phyloP scores from a whole-genome alignment of 2,888 invertebrate species.

The Camponotus fellah region DNA sequence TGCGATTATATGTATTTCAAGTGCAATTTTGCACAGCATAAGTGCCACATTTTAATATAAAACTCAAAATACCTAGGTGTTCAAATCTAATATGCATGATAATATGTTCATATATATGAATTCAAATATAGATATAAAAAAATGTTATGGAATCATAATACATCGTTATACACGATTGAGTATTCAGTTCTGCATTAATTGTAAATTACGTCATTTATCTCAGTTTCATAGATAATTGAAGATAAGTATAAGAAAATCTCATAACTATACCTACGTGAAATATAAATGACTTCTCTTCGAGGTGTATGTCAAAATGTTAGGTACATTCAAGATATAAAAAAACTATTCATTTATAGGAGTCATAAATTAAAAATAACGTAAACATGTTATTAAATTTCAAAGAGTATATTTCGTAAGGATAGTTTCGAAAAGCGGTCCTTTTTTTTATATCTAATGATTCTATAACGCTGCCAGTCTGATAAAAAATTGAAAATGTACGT shows the following conservation, averaged over 20 bases:
- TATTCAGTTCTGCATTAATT: conserved; percentile 17
- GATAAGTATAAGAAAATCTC: background rate
- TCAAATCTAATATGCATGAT: conserved; percentile 33
- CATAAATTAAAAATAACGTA: background rate
- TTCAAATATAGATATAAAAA: conserved; percentile 48
- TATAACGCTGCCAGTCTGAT: background rate
- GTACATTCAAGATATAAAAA: background rate
- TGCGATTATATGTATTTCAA: background rate
- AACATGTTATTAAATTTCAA: background rate
- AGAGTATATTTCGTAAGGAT: background rate
- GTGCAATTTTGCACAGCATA: conserved; percentile 37
- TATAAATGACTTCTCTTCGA: background rate
- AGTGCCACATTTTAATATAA: conserved; percentile 21
- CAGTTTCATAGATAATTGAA: background rate
- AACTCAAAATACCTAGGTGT: conserved; percentile 34
- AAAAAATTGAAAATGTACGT: background rate
- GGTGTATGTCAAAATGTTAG: background rate
- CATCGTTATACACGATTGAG: background rate
- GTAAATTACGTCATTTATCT: conserved; percentile 29
- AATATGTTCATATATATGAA: conserved; percentile 37
- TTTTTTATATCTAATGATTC: background rate
- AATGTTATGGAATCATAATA: conserved; percentile 22
- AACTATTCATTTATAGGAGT: background rate
- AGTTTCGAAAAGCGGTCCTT: background rate
- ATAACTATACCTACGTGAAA: background rate